phyloP scores from a whole-genome alignment of 2,113 vertebrate species.

The Forbesichthys agassizii region DNA sequence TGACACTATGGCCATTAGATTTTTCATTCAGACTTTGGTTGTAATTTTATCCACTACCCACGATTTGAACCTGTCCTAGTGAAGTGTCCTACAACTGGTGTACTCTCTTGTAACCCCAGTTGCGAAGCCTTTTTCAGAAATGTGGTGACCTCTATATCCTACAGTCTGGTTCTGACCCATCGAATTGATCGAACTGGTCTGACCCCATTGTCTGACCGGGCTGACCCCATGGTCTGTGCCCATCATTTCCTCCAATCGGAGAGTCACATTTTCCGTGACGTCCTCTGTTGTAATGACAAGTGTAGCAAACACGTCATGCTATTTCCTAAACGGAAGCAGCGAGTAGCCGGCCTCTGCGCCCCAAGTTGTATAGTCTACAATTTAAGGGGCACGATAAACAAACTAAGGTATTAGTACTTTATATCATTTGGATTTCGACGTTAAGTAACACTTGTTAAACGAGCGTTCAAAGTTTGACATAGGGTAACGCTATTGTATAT shows the following conservation, averaged over 20 bases:
- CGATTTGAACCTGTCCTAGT: no score
- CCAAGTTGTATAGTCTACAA: background rate
- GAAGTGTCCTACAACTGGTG: no score
- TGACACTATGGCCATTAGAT: no score
- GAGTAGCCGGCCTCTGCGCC: background rate
- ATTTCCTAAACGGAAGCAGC: slow-evolving; percentile 10
- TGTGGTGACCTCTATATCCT: no score
- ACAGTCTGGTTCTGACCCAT: no score
- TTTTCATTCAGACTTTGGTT: no score
- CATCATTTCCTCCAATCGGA: slow-evolving; percentile 42
- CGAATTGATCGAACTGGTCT: no score
- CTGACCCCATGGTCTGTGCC: slow-evolving; percentile 14
- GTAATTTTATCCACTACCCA: no score
- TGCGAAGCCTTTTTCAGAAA: no score
- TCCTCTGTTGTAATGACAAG: slow-evolving; percentile 40
- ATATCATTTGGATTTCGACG: no score
- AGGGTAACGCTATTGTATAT: background rate
- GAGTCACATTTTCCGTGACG: slow-evolving; percentile 58
- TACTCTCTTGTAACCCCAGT: no score
- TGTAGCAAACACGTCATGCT: slow-evolving; percentile 52
- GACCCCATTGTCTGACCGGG: no score
- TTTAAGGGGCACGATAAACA: slow-evolving; percentile 7
- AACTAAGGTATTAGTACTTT: background rate
- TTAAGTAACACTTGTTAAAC: background rate
- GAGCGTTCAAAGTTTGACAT: background rate